A percentile compares a stretch with the other conserved stretches of the same genome.
Conservation (phyloP, 1,140 invertebrate species). For the Myzus persicae region DNA sequence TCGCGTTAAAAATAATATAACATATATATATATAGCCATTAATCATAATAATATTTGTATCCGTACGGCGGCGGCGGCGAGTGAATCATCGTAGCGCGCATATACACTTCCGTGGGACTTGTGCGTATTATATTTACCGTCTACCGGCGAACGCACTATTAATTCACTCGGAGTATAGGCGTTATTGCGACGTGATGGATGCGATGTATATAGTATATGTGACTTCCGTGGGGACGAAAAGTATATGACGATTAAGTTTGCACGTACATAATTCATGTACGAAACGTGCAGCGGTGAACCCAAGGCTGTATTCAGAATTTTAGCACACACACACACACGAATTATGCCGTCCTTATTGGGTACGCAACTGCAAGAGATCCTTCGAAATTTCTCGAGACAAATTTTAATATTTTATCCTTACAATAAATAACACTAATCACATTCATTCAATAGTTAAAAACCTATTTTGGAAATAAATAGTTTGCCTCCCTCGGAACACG, state of each 20-base stretch:
- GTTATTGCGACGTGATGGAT: neutral
- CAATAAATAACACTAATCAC: neutral
- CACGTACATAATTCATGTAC: neutral
- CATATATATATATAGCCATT: neutral
- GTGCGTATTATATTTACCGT: neutral
- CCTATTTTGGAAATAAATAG: neutral
- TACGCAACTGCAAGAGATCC: neutral
- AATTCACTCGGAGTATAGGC: neutral
- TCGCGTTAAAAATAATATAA: neutral
- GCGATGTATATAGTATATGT: neutral
- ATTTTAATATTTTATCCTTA: neutral
- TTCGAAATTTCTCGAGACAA: neutral
- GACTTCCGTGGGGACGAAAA: constrained; percentile 5
- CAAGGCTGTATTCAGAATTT: neutral
- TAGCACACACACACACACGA: too few species aligned
- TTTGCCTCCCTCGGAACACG: neutral
- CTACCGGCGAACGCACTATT: neutral
- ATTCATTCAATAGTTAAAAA: neutral
- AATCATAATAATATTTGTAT: neutral
- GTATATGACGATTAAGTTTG: neutral
- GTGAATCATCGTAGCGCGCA: neutral
- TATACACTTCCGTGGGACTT: neutral
- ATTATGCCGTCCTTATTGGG: neutral
- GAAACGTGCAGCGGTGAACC: neutral
- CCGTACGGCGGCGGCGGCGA: neutral